A percentile compares a stretch with the other conserved stretches of the same genome.
phyloP scores from a whole-genome alignment of 2,113 vertebrate species.

The Nannospalax galili region DNA sequence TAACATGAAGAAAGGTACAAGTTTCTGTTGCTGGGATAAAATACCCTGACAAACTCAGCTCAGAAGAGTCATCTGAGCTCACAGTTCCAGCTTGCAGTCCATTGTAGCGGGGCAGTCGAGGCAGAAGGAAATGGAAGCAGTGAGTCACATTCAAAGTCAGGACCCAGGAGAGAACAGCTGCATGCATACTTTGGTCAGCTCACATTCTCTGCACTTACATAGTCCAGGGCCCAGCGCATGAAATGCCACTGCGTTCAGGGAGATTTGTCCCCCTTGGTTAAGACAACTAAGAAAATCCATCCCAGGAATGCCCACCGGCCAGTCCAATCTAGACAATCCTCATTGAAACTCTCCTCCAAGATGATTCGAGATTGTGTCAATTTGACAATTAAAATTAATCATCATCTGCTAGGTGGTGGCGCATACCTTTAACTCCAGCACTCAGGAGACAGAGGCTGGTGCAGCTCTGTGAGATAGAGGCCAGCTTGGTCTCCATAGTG shows the following conservation, averaged over 20 bases:
- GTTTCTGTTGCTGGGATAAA: neutral
- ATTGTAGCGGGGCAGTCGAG: neutral
- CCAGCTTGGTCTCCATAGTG: no score
- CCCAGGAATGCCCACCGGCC: neutral
- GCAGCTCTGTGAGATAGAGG: no score
- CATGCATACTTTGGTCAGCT: neutral
- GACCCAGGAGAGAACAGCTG: neutral
- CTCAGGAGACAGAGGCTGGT: no score
- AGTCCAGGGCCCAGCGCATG: neutral
- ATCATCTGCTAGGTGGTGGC: no score
- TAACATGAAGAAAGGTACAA: neutral
- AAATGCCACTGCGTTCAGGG: neutral
- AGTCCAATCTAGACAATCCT: neutral
- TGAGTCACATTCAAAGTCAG: neutral
- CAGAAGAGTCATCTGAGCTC: neutral
- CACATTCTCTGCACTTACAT: neutral
- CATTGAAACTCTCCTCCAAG: neutral
- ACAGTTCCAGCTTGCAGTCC: neutral
- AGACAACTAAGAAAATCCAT: no score
- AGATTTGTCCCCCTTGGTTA: no score
- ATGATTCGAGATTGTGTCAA: neutral
- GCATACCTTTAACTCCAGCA: no score
- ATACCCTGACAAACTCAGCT: neutral
- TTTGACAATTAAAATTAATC: neutral
- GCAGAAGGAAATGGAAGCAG: neutral